A percentile compares a stretch with the other conserved stretches of the same genome.
These are phyloP conservation scores for Verasper variegatus DNA, from an alignment of 2,113 vertebrate species.

Conservation along the genomic window DNA sequence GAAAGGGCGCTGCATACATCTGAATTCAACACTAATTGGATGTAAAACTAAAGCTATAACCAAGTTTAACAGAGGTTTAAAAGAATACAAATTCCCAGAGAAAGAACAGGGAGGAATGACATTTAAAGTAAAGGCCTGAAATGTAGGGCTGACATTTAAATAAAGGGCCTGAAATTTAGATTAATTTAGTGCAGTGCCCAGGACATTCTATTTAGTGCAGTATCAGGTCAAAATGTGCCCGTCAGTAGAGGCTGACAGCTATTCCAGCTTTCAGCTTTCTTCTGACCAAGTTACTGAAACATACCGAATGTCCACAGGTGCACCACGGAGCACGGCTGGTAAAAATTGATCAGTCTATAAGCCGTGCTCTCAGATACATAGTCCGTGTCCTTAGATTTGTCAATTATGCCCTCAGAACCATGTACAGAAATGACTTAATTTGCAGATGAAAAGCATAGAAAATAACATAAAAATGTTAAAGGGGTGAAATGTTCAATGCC, in stretches of 20 bases:
- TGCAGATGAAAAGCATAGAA: background rate
- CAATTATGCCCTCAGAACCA: background rate
- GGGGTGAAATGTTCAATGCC: background rate
- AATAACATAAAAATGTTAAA: background rate
- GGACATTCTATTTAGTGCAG: background rate
- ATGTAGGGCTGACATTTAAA: conserved; percentile 5
- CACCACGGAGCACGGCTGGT: too few species aligned
- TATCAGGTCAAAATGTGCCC: background rate
- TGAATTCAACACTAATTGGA: background rate
- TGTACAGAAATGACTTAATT: background rate
- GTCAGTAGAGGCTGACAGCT: background rate
- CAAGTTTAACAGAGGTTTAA: background rate
- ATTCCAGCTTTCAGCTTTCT: background rate
- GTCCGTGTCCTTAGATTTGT: background rate
- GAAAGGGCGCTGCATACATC: background rate
- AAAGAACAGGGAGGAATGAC: background rate
- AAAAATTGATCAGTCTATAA: background rate
- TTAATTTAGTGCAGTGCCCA: background rate
- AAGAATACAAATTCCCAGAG: background rate
- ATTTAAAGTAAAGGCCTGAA: background rate
- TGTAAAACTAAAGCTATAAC: background rate
- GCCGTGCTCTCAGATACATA: background rate
- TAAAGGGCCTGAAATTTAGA: background rate
- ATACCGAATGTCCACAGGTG: background rate
- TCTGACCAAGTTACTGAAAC: background rate